Percentiles rank a stretch among this genome's conserved stretches.
phyloP scores from a whole-genome alignment of 1,140 invertebrate species.

The Drosophila bocki region DNA sequence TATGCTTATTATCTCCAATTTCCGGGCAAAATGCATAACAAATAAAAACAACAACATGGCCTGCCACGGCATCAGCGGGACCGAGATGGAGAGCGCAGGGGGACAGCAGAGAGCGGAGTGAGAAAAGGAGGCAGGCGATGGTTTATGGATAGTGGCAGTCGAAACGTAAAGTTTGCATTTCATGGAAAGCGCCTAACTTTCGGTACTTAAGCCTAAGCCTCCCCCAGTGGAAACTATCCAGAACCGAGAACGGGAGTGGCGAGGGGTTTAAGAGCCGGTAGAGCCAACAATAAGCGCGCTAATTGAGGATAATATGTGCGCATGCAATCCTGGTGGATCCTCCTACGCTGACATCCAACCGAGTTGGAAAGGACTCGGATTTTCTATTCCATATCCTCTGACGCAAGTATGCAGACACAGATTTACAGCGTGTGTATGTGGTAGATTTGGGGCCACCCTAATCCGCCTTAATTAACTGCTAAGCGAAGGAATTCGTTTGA shows the following conservation, averaged over 20 bases:
- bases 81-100: not conserved
- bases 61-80: not conserved
- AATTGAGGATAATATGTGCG: conserved; percentile 77
- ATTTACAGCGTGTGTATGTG: not conserved
- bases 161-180: conserved; percentile 77
- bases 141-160: conserved; percentile 62
- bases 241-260: not conserved
- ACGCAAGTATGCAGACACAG: conserved; percentile 14
- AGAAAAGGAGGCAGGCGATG: conserved; percentile 18
- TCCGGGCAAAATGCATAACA: conserved; percentile 81
- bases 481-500: conserved; percentile 63
- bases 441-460: conserved; percentile 38
- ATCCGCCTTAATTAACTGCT: conserved; percentile 70
- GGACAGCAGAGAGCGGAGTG: not conserved
- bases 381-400: conserved; percentile 25
- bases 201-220: conserved; percentile 73
- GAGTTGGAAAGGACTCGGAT: conserved; percentile 26
- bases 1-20: conserved; percentile 82
- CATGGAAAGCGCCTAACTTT: conserved; percentile 74
- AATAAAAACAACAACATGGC: conserved; percentile 75
- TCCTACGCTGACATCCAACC: conserved; percentile 20
- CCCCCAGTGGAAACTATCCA: conserved; percentile 51
- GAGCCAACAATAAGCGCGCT: conserved; percentile 75
- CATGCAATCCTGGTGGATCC: conserved; percentile 21
- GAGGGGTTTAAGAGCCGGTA: conserved; percentile 6